Conservation (phyloP, 2,797 vertebrate species). For the Chloroceryle inda region DNA sequence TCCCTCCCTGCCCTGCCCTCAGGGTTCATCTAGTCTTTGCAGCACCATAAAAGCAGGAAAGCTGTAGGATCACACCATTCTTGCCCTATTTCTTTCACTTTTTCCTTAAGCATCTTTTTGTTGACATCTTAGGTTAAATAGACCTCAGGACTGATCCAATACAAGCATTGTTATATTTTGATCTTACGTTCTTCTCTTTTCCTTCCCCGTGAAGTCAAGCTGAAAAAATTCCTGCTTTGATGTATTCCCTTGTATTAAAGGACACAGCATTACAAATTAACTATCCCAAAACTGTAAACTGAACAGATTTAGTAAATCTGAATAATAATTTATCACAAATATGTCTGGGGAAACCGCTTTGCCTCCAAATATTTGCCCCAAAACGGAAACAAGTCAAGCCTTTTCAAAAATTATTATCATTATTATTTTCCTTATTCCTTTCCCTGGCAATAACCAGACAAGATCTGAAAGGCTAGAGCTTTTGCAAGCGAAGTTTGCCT, state of each 20-base stretch:
- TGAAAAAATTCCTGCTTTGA: background rate
- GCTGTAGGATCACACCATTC: background rate
- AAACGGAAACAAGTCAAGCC: background rate
- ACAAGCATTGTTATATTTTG: background rate
- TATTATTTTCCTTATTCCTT: background rate
- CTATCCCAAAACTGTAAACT: background rate
- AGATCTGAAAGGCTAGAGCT: background rate
- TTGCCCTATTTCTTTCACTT: background rate
- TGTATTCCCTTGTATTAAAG: background rate
- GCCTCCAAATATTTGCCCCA: background rate
- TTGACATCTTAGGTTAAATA: background rate
- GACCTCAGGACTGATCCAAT: background rate
- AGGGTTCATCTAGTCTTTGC: conserved; percentile 37
- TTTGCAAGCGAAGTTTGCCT: background rate
- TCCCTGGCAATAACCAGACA: background rate
- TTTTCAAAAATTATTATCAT: background rate
- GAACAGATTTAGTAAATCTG: background rate
- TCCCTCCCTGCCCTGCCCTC: conserved; percentile 43
- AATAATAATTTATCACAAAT: background rate
- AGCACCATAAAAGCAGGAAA: conserved; percentile 13
- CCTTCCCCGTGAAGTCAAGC: background rate
- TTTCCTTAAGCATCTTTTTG: conserved; percentile 2
- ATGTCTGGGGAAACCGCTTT: background rate
- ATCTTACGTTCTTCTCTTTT: background rate
- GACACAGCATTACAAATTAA: background rate